phyloP scores from a whole-genome alignment of 2,113 vertebrate species.

The Ursus arctos region DNA sequence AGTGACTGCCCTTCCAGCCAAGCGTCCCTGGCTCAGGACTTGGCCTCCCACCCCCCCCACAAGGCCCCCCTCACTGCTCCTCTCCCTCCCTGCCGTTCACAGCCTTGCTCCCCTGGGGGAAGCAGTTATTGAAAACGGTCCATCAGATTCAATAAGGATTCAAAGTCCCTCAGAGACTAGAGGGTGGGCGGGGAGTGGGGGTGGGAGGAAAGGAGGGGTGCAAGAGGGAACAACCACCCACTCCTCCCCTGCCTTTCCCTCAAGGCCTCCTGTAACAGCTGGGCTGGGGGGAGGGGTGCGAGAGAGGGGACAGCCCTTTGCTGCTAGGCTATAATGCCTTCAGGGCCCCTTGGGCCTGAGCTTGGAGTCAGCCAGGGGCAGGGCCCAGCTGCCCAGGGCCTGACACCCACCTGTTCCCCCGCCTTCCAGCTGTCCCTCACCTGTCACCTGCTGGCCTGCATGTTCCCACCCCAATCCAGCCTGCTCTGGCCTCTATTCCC shows the following conservation, averaged over 20 bases:
- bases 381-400: not conserved
- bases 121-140: slow-evolving; percentile 68
- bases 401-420: not conserved
- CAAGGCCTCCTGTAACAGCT: no score
- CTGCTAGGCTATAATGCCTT: not conserved
- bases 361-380: not conserved
- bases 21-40: not conserved
- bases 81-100: not conserved
- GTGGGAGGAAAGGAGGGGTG: not conserved
- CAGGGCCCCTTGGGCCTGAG: not conserved
- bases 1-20: not conserved
- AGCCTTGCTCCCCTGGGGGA: slow-evolving; percentile 15
- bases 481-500: not conserved
- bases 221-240: not conserved
- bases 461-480: not conserved
- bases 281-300: not conserved
- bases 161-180: slow-evolving; percentile 63
- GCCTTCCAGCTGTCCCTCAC: slow-evolving; percentile 8
- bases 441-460: not conserved
- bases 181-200: not conserved
- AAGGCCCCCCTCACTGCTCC: not conserved
- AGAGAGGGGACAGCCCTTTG: not conserved
- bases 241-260: not conserved
- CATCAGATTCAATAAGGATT: slow-evolving; percentile 65
- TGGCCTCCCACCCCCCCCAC: not conserved